Evolutionary conservation across 1,140 invertebrate genomes (phyloP).

Genomic region (Dufourea novaeangliae): DNA sequence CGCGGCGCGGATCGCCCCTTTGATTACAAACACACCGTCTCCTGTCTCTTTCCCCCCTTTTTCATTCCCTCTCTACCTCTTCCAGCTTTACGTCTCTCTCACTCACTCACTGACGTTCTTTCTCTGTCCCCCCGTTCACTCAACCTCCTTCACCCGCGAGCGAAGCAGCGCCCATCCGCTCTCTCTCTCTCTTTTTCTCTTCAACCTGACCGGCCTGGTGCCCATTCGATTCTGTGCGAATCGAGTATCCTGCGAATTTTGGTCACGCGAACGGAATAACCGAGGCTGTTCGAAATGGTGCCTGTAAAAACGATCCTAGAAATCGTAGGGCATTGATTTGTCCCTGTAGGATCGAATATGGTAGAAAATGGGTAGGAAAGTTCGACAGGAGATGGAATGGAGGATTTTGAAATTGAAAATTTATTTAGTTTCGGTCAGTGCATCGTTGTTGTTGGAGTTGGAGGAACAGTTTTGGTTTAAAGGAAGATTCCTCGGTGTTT

Average conservation of each 20-base stretch:
- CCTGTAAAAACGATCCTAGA: too few species aligned
- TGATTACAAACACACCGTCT: slow-evolving; percentile 73
- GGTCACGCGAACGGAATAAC: not conserved
- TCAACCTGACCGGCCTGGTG: slow-evolving; percentile 30
- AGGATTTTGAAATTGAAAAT: too few species aligned
- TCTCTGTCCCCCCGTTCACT: slow-evolving; percentile 39
- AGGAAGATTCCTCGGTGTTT: too few species aligned
- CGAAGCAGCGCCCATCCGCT: slow-evolving; percentile 43
- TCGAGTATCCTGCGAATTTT: not conserved
- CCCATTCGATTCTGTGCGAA: slow-evolving; percentile 23
- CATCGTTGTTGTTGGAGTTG: too few species aligned
- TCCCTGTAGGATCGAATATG: too few species aligned
- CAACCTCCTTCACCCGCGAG: slow-evolving; percentile 51
- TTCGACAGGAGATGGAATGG: too few species aligned
- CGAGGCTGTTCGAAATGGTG: too few species aligned
- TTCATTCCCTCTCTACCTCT: slow-evolving; percentile 1
- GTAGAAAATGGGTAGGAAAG: too few species aligned
- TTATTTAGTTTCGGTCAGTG: too few species aligned
- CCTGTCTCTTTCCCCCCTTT: slow-evolving; percentile 14
- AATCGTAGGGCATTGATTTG: too few species aligned
- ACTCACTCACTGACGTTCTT: not conserved
- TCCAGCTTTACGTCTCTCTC: not conserved
- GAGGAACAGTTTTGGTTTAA: too few species aligned
- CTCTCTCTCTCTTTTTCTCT: too few species aligned
- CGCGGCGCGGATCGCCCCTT: slow-evolving; percentile 68